Evolutionary conservation across 2,888 invertebrate genomes (phyloP), one percentile per base, ranked within the genome.

Genomic region (Silvanus unidentatus): DNA sequence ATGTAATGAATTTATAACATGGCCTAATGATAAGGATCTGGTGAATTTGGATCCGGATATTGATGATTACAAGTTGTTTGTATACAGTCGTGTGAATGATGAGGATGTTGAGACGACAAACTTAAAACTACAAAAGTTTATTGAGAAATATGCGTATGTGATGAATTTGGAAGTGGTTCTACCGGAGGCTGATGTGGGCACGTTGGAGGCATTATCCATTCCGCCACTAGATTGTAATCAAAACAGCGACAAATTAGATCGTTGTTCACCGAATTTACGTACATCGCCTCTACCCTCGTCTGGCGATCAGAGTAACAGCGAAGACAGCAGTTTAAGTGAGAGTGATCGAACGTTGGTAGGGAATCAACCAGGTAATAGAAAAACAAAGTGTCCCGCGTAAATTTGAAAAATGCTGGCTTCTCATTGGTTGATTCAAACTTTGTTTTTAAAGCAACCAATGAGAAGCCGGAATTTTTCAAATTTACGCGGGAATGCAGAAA

Each of bases 271-370:
- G 2, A 58, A 50, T 53, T 53, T 63, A 29, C 45, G 66, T 32
- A 53, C 61, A 2, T 68, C 70, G 1, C 70, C 69, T 2, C 67
- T 66, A 44, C 66, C 65, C 1, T 65, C 59, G 16, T 48, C 39
- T 9, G 62, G 69, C 45, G 80, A 82, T 66, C 84, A 85, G 59
- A 84, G 84, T 61, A 82, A 84, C 57, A 84, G 84, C 56, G 86
- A 86, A 64, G 86, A 86, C 60, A 85, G 85, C 61, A 86, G 85
- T 64, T 74, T 85, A 29, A 86, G 85, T 52, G 86, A 86, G 62
- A 84, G 85, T 57, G 86, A 86, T 67, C 54, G 79, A 55, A 81
- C 81, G 1, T 67, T 81, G 44, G 76, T 81, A 14, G 80, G 79
- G 9, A 79, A 79, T 55, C 75, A 74, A 1, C 78, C 76, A 29